Evolutionary conservation across 2,888 invertebrate genomes (phyloP).

Genomic region (Spilosoma lubricipeda): DNA sequence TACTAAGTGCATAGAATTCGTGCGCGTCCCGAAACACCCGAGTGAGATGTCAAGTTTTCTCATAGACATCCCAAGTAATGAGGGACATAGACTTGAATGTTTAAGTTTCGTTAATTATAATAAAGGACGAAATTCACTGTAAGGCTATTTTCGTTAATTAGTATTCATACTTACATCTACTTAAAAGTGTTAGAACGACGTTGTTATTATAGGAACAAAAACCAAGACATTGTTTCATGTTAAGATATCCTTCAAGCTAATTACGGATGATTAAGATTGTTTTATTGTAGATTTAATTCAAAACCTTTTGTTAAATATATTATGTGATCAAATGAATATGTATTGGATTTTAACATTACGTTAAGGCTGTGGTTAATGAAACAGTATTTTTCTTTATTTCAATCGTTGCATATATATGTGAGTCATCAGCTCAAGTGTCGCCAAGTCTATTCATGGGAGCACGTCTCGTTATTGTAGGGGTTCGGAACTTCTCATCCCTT

Average conservation of each 20-base stretch:
- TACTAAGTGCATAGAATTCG: conserved; percentile 42
- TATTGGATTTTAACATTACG: background rate
- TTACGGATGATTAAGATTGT: background rate
- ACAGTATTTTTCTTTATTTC: conserved; percentile 34
- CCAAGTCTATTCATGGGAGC: conserved; percentile 62
- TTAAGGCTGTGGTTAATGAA: background rate
- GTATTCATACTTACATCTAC: background rate
- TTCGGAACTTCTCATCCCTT: conserved; percentile 34
- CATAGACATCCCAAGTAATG: conserved; percentile 21
- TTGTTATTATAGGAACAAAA: background rate
- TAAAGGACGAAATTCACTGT: background rate
- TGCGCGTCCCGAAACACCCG: conserved; percentile 35
- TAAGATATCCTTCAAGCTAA: background rate
- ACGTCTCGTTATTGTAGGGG: conserved; percentile 55
- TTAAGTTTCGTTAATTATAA: conserved; percentile 2
- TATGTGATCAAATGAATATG: background rate
- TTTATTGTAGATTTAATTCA: background rate
- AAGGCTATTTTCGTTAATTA: background rate
- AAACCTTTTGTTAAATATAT: background rate
- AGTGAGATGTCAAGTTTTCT: conserved; percentile 30
- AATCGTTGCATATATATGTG: conserved; percentile 35
- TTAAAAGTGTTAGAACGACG: too few species aligned
- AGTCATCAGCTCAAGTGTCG: conserved; percentile 55
- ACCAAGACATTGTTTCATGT: background rate
- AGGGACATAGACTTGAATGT: conserved; percentile 11